Evolutionary conservation across 1,140 invertebrate species (phyloP), one percentile per base, ranked within the genome.

Genomic region (Neotoxoptera formosana): DNA sequence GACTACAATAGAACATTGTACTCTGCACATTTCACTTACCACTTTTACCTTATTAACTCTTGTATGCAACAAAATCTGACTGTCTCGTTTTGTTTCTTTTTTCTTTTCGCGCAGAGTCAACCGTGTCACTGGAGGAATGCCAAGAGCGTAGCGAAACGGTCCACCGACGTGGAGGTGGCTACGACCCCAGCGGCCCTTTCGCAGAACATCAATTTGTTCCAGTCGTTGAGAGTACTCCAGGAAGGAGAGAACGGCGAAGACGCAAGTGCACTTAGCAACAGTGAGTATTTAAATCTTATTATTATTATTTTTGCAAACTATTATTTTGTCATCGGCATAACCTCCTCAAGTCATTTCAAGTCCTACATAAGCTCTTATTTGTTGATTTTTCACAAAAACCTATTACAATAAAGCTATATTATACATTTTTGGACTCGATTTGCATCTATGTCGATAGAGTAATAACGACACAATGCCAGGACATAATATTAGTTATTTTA

Each of bases 51-150:
- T n/a, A 76, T 76, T 76, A 14, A n/a, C 60, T 76, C 1, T 76
- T 7, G 14, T 34, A 17, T 76, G 6, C 2, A n/a, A 76, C 14
- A 11, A n/a, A n/a, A 76, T 17, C 14, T 76, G n/a, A 47, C 11
- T 30, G 11, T 47, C 25, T 45, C 45, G 84, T 87, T 87, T 9
- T 14, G 17, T 86, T 47, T 86, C n/a, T 51, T 36, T 45, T 91
- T 25, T 67, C 93, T 88, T 56, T 60, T 83, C 83, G 30, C 90
- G 20, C 94, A 99, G 98, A 98, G 97, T 94, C 98, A 99, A 95
- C 97, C 98, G 9, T 98, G 98, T 95, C 98, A 99, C 95, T 98
- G 98, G 98, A 96, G 98, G 94, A 98, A 98, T 94, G 96, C 98
- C 91, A 98, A 98, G 95, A 97, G 96, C 92, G 96, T 98, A 34